Evolutionary conservation across 2,888 invertebrate genomes (phyloP).

Genomic region (Altica lythri): DNA sequence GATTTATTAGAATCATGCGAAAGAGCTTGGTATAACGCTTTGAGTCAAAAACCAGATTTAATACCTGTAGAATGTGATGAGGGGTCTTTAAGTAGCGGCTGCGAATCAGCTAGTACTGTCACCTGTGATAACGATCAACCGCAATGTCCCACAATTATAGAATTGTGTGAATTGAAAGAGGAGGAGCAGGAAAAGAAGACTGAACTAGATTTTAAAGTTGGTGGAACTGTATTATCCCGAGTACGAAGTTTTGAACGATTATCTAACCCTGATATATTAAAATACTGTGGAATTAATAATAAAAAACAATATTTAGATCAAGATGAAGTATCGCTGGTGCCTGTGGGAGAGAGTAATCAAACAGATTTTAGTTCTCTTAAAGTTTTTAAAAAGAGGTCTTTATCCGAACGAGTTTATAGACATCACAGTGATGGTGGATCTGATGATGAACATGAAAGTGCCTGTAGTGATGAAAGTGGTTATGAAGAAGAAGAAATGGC

Average conservation of each 20-base stretch:
- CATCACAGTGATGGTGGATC: constrained; percentile 48
- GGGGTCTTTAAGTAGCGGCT: constrained; percentile 79
- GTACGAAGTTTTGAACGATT: constrained; percentile 51
- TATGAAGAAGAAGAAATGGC: constrained; percentile 76
- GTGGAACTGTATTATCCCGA: constrained; percentile 51
- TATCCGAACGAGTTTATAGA: constrained; percentile 54
- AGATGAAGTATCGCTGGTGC: constrained; percentile 56
- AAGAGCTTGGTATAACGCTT: constrained; percentile 50
- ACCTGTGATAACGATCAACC: constrained; percentile 62
- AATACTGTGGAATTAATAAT: constrained; percentile 46
- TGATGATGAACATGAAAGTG: constrained; percentile 68
- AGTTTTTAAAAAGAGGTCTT: constrained; percentile 54
- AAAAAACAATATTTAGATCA: constrained; percentile 46
- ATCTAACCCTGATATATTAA: constrained; percentile 46
- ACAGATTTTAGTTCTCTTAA: constrained; percentile 56
- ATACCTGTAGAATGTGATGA: constrained; percentile 71
- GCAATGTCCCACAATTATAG: constrained; percentile 35
- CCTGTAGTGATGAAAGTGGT: constrained; percentile 88
- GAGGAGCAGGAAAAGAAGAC: constrained; percentile 49
- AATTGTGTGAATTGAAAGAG: constrained; percentile 32
- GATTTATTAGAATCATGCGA: constrained; percentile 53
- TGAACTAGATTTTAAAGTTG: constrained; percentile 57
- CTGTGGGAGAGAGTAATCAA: constrained; percentile 53
- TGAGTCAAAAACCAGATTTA: constrained; percentile 57
- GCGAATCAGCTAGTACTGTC: constrained; percentile 77